phyloP scores from a whole-genome alignment of 53 echinoderm and acorn worm genomes.

The Henricia sp. region DNA sequence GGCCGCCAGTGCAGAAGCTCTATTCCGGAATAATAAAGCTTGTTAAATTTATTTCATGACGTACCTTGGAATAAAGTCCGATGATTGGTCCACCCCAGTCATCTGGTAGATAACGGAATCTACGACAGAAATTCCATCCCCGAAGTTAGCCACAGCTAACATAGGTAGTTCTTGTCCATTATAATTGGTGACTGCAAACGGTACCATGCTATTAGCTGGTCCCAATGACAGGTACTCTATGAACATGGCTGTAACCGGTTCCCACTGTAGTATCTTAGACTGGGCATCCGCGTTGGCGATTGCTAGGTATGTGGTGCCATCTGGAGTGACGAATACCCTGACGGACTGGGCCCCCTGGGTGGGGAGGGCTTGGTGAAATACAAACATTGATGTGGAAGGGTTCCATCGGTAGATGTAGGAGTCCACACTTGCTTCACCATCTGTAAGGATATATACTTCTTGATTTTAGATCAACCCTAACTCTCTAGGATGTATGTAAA shows the following conservation, averaged over 20 bases:
- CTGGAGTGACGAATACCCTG: conserved; percentile 61
- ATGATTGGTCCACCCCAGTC: conserved; percentile 47
- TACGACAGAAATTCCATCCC: conserved; percentile 54
- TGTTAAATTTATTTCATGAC: too few relatives aligned
- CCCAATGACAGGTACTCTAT: conserved; percentile 45
- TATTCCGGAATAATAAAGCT: too few relatives aligned
- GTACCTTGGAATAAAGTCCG: conserved; percentile 92
- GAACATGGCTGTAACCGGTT: conserved; percentile 79
- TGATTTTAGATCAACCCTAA: too few relatives aligned
- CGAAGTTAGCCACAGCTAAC: conserved; percentile 67
- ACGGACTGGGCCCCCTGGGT: conserved; percentile 80
- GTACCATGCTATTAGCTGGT: conserved; percentile 58
- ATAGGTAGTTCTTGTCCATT: conserved; percentile 35
- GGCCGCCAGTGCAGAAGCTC: too few relatives aligned
- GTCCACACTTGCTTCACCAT: conserved; percentile 61
- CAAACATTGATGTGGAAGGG: conserved; percentile 63
- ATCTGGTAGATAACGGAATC: conserved; percentile 71
- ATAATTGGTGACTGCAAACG: conserved; percentile 39
- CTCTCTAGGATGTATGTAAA: too few relatives aligned
- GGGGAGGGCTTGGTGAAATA: conserved; percentile 78
- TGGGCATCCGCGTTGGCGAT: conserved; percentile 69
- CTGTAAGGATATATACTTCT: conserved; percentile 46
- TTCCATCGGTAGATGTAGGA: conserved; percentile 90
- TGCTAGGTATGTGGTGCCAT: conserved; percentile 73
- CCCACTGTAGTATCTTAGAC: conserved; percentile 78